A percentile compares a stretch with the other conserved stretches of the same genome.
phyloP scores from a whole-genome alignment of 1,140 invertebrate species.

The Pomacea maculata region DNA sequence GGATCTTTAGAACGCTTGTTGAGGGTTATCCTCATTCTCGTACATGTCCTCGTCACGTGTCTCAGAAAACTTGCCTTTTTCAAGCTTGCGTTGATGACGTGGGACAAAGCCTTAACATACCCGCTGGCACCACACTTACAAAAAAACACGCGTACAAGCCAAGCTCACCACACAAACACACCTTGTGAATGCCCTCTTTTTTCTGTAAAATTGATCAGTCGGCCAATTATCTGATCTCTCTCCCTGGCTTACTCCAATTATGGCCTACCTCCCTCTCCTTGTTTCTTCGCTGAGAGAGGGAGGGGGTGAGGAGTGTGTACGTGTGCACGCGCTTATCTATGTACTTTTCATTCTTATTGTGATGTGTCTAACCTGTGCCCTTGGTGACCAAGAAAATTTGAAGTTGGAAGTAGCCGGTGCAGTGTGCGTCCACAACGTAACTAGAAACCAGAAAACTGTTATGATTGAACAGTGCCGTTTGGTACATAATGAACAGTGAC shows the following conservation, averaged over 20 bases:
- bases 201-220: no score
- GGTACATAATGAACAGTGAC: background rate
- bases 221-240: background rate
- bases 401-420: background rate
- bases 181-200: no score
- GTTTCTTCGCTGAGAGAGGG: background rate
- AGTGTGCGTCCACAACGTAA: background rate
- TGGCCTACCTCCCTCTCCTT: background rate
- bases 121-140: no score
- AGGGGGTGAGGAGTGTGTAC: background rate
- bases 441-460: background rate
- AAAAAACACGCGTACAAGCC: no score
- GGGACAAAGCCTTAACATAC: no score
- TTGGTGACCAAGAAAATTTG: background rate
- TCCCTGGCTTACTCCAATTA: background rate
- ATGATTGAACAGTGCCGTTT: background rate
- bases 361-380: background rate
- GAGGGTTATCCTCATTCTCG: no score
- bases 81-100: no score
- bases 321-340: background rate
- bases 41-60: no score
- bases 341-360: background rate
- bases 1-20: no score
- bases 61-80: no score
- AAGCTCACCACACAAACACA: no score